Evolutionary conservation across 2,797 vertebrate genomes (phyloP), one percentile per base, ranked within the genome.

Genomic region (Anas flavirostris): DNA sequence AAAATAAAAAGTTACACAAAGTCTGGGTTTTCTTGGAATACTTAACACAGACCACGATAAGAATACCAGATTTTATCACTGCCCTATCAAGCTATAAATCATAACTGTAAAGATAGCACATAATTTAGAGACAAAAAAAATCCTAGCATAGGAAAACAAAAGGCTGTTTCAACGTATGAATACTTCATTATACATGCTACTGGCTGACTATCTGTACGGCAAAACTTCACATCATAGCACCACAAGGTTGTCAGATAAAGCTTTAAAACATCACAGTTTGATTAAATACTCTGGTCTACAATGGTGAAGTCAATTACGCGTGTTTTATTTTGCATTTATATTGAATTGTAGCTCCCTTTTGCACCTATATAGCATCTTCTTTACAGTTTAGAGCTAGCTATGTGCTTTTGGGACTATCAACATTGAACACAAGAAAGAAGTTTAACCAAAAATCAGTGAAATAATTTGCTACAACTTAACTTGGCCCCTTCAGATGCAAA

Each of bases 81-180:
- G 52, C 90, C 90, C 76, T 92, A 50, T 88, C 80, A 85, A 77
- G 58, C 68, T 93, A 80, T 63, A 96, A 96, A 96, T 90, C 82
- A 94, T 66, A 75, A 91, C 80, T 89, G 43, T 82, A 95, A 94
- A 87, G 84, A 78, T 3, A 92, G 72, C 64, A 86, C 63, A 67
- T 84, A 95, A 95, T 86, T 96, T 69, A 88, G 66, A 93, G 90
- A 95, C 58, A 19, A 94, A 96, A 96, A 93, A 87, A 94, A 86
- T 70, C 74, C 48, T 83, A 85, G 50, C 44, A 69, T 14, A 79
- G 46, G 53, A 95, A 95, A 95, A 94, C 31, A 84, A 39, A 96
- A 93, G 70, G 93, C 67, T 39, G 81, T 83, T 96, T 97, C 81
- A 93, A 94, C 64, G 39, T 75, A 97, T 52, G 39, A 89, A 94